Conservation (phyloP, 2,888 invertebrate genomes). For the Acleris literana region DNA sequence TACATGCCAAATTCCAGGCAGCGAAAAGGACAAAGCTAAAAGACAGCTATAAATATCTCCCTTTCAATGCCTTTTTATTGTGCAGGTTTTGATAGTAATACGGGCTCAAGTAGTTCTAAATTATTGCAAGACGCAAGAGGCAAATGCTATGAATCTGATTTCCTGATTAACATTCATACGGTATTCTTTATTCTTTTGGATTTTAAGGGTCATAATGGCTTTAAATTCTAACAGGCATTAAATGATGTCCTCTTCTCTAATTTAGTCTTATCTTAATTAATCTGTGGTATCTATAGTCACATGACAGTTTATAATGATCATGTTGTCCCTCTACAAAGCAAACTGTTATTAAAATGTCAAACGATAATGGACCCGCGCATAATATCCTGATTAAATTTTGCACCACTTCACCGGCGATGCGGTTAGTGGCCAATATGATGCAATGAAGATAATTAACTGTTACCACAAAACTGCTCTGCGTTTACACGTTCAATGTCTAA, state of each 20-base stretch:
- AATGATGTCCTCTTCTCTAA: neutral
- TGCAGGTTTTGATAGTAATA: too few species aligned
- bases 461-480: conserved; percentile 43
- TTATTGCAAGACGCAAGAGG: too few species aligned
- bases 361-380: conserved; percentile 39
- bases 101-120: too few species aligned
- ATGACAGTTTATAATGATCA: conserved; percentile 12
- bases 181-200: too few species aligned
- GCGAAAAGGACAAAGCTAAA: too few species aligned
- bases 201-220: too few species aligned
- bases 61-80: too few species aligned
- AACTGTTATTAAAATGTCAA: conserved; percentile 5
- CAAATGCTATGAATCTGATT: too few species aligned
- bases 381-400: conserved; percentile 48
- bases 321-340: conserved; percentile 8
- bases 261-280: neutral
- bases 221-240: too few species aligned
- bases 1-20: too few species aligned
- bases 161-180: too few species aligned
- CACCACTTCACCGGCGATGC: conserved; percentile 40
- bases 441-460: conserved; percentile 49
- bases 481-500: neutral
- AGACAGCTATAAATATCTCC: too few species aligned
- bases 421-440: conserved; percentile 45
- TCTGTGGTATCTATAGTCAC: neutral